phyloP scores from a whole-genome alignment of 2,888 invertebrate genomes.

The Parascotia fuliginaria region DNA sequence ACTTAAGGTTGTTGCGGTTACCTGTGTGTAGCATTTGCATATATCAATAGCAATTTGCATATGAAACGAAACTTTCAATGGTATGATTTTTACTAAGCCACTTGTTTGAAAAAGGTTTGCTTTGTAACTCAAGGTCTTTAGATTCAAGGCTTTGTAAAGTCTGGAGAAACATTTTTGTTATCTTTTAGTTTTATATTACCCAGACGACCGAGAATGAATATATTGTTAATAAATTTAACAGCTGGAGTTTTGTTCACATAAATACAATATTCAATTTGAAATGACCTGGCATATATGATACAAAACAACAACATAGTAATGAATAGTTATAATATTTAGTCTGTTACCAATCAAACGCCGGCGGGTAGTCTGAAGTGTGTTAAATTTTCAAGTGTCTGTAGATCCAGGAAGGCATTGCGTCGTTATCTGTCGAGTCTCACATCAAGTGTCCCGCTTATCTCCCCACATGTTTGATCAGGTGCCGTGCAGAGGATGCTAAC shows the following conservation, averaged over 20 bases:
- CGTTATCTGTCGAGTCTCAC: slow-evolving; percentile 75
- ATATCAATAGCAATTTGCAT: slow-evolving; percentile 71
- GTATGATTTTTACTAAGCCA: slow-evolving; percentile 71
- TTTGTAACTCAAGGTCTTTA: slow-evolving; percentile 58
- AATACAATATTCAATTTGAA: neutral
- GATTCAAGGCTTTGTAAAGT: slow-evolving; percentile 51
- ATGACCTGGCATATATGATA: too few relatives aligned
- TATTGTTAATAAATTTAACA: neutral
- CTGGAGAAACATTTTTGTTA: slow-evolving; percentile 36
- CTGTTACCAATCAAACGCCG: slow-evolving; percentile 38
- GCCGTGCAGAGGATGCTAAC: slow-evolving; percentile 64
- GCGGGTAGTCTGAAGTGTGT: slow-evolving; percentile 43
- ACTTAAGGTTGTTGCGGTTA: slow-evolving; percentile 36
- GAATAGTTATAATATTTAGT: slow-evolving; percentile 19
- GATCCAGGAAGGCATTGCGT: slow-evolving; percentile 66
- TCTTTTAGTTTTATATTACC: neutral
- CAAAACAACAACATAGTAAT: too few relatives aligned
- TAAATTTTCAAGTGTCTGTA: slow-evolving; percentile 58
- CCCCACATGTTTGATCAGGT: slow-evolving; percentile 83
- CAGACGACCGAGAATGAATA: neutral
- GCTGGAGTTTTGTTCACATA: neutral
- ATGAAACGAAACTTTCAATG: slow-evolving; percentile 73
- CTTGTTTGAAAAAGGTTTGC: slow-evolving; percentile 51
- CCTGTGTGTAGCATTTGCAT: slow-evolving; percentile 59
- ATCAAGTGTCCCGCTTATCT: slow-evolving; percentile 83